Base-by-base conservation (phyloP, 1,140 invertebrate genomes). In the Danaus plexippus region DNA sequence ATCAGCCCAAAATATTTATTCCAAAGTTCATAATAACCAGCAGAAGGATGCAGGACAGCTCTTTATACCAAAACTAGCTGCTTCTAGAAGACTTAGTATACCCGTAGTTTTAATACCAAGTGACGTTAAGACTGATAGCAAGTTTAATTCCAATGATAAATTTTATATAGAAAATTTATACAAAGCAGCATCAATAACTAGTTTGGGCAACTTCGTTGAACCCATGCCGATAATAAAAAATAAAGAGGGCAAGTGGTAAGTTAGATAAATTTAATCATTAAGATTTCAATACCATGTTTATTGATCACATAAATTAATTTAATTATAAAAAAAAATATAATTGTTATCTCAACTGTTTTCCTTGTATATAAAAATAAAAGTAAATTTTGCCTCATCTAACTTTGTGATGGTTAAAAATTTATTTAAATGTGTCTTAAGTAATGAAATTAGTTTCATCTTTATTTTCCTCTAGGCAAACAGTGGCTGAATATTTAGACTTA, bases 401-500 rank as follows among this genome's bases (percentile, higher is more conserved):
- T 32, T 15, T 15, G 15, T 32, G 22, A 32, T 32, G 22, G 5
- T 32, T 32, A 32, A 32, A 32, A 32, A 32, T 32, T 7, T 32
- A 32, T 2, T 32, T 32, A 5, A 32, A 32, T 32, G 22, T 32
- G 7, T 32, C 0, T 5, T 32, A 32, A 47, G 43, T 18, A 47
- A n/a, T 10, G 10, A 45, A 22, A 22, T 55, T 22, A 40, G 54
- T 42, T 18, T 32, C 15, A 22, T 61, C 32, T 44, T 32, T 12
- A 54, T 51, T 58, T 57, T 50, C 41, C 76, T 76, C 55, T 62
- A 87, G 83, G 72, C 80, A 82, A 75, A 77, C 77, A n/a, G 67
- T 91, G 43, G 87, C 88, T 0, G 81, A 90, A 43, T 90, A 87
- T 45, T 80, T 91, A 9, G 90, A 90, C 61, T 66, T 91, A 48